These are phyloP conservation scores for Cavia porcellus DNA, from an alignment of 2,113 vertebrate species.

Conservation along the genomic window DNA sequence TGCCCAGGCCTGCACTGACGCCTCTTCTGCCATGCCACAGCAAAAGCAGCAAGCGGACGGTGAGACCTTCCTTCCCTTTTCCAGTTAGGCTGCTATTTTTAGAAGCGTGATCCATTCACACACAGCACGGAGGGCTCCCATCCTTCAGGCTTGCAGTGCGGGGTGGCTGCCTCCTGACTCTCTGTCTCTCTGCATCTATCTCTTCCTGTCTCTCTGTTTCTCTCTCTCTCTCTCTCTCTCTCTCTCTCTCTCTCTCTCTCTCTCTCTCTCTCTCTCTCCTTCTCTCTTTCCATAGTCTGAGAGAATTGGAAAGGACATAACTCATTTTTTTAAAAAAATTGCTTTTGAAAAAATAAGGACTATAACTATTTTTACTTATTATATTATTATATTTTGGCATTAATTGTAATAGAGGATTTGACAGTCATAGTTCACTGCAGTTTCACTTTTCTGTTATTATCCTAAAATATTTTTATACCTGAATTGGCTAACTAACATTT, in stretches of 20 bases:
- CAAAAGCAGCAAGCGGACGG: no score
- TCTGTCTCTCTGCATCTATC: no score
- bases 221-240: background rate
- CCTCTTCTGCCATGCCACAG: rapidly evolving
- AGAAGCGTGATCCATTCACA: background rate
- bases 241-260: background rate
- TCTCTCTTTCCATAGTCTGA: background rate
- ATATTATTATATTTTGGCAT: background rate
- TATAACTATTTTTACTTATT: background rate
- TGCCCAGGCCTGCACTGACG: background rate
- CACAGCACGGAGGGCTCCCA: no score
- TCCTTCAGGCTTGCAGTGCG: background rate
- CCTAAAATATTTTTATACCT: background rate
- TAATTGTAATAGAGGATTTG: background rate
- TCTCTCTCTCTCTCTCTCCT: background rate
- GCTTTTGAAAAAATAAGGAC: background rate
- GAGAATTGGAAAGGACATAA: background rate
- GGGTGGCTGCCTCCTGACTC: background rate
- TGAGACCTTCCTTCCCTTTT: background rate
- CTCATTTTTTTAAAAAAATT: background rate
- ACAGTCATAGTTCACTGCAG: background rate
- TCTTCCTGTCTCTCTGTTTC: background rate
- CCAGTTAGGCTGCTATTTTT: background rate
- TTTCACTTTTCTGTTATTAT: background rate
- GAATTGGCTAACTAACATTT: background rate